Conservation (phyloP, 2,888 invertebrate species). For the Volucella inflata region DNA sequence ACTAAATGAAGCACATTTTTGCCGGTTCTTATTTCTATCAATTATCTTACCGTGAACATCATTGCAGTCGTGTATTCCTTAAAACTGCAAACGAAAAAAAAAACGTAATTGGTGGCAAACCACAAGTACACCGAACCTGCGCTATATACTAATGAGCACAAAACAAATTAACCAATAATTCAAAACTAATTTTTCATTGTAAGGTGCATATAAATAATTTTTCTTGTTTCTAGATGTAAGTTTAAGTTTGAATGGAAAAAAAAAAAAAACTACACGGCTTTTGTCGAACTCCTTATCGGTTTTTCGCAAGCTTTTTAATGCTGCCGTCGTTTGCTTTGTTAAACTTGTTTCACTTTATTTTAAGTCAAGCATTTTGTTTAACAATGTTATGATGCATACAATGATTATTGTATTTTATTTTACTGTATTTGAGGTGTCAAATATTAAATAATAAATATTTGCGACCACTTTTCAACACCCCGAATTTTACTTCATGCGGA, state of each 20-base stretch:
- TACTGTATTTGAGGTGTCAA: conserved; percentile 35
- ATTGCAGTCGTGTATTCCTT: conserved; percentile 79
- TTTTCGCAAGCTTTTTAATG: conserved; percentile 63
- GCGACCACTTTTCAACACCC: conserved; percentile 62
- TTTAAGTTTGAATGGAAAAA: conserved; percentile 31
- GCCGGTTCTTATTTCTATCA: conserved; percentile 56
- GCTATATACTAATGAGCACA: conserved; percentile 35
- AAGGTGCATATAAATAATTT: conserved; percentile 10
- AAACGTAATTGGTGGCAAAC: conserved; percentile 24
- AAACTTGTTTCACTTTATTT: conserved; percentile 53
- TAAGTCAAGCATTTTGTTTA: conserved; percentile 31
- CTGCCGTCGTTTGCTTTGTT: conserved; percentile 27
- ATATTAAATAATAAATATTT: conserved; percentile 64
- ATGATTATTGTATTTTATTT: conserved; percentile 51
- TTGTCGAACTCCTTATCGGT: conserved; percentile 65
- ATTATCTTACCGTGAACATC: conserved; percentile 85
- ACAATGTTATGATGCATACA: conserved; percentile 39
- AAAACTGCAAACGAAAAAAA: conserved; percentile 39
- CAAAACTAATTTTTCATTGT: conserved; percentile 50
- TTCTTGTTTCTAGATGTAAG: conserved; percentile 13
- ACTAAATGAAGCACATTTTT: conserved; percentile 44
- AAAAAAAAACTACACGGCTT: conserved; percentile 53
- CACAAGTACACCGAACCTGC: conserved; percentile 32
- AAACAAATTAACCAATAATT: conserved; percentile 29
- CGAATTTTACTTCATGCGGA: conserved; percentile 77